These are phyloP conservation scores for Drosophila lowei DNA, from an alignment of 1,140 invertebrate genomes.

Conservation along the genomic window DNA sequence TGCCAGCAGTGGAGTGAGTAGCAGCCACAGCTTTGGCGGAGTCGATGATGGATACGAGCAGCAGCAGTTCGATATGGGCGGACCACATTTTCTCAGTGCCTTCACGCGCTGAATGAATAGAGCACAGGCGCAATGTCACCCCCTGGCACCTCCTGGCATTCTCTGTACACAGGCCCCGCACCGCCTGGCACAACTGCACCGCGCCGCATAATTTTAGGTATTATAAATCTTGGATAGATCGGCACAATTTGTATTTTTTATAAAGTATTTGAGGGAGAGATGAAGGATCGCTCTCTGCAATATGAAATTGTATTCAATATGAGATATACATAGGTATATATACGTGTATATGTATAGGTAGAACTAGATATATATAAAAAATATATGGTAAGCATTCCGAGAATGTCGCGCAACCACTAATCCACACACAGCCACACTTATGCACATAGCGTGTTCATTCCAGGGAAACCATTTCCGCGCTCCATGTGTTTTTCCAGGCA, in stretches of 20 bases:
- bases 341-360: conserved; percentile 29
- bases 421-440: conserved; percentile 17
- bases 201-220: conserved; percentile 43
- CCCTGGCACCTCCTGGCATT: too few species aligned
- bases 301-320: conserved; percentile 54
- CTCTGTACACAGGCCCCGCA: too few species aligned
- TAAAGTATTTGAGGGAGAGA: conserved; percentile 61
- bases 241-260: conserved; percentile 74
- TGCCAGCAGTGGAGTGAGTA: not conserved
- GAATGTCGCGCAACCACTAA: conserved; percentile 46
- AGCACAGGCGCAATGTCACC: not conserved
- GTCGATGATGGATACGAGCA: conserved; percentile 68
- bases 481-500: conserved; percentile 2
- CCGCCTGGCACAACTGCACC: not conserved
- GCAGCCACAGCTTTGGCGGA: conserved; percentile 20
- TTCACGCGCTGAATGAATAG: conserved; percentile 61
- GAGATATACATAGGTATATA: conserved; percentile 28
- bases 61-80: conserved; percentile 78
- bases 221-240: conserved; percentile 34
- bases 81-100: conserved; percentile 81
- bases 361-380: conserved; percentile 21
- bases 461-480: conserved; percentile 28
- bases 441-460: conserved; percentile 53
- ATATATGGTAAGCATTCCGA: conserved; percentile 66
- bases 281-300: conserved; percentile 44